These are phyloP conservation scores for Brachionus rotundiformis DNA, from an alignment of 1,140 invertebrate species.

Conservation along the genomic window DNA sequence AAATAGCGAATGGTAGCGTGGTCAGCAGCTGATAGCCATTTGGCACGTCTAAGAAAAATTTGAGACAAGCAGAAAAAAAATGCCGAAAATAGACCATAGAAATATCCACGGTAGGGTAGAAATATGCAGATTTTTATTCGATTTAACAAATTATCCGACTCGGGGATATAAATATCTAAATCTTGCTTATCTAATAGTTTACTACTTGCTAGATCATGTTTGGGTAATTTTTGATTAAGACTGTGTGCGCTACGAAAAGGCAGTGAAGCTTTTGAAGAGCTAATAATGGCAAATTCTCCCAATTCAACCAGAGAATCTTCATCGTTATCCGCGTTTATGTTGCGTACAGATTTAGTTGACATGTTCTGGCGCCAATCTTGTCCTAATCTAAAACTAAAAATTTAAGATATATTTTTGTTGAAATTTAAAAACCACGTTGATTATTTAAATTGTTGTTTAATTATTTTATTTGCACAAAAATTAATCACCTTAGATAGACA, in stretches of 20 bases:
- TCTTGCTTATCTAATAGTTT: constrained; percentile 19
- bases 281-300: constrained; percentile 28
- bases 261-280: constrained; percentile 29
- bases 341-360: background rate
- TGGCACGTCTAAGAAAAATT: constrained; percentile 7
- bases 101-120: constrained; percentile 22
- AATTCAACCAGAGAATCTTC: constrained; percentile 40
- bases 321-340: background rate
- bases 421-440: too few relatives aligned
- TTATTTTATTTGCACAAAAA: background rate
- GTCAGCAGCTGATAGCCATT: constrained; percentile 20
- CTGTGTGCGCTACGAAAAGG: constrained; percentile 1
- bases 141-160: background rate
- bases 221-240: background rate
- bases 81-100: constrained; percentile 8
- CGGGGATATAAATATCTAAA: background rate
- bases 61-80: constrained; percentile 42
- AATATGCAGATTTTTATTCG: background rate
- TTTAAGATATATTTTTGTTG: too few relatives aligned
- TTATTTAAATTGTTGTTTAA: too few relatives aligned
- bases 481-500: background rate
- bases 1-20: constrained; percentile 27
- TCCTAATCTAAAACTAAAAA: background rate
- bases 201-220: background rate
- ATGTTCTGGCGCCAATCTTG: background rate